A percentile compares a stretch with the other conserved stretches of the same genome.
Evolutionary conservation across 2,797 vertebrate species (phyloP).

Genomic region (Tiaroga cobitis): DNA sequence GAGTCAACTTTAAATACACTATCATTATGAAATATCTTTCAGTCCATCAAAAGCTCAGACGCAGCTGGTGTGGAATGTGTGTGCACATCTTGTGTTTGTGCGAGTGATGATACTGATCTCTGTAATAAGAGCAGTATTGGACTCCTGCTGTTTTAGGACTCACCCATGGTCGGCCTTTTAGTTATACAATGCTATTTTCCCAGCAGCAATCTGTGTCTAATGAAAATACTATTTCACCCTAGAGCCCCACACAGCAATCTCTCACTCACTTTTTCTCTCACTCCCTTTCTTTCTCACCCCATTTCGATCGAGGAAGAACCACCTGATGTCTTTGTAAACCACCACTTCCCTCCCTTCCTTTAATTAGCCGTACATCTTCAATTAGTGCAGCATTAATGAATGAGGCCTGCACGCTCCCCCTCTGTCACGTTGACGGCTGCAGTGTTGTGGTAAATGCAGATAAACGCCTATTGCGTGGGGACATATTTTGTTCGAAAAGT

Average conservation of each 20-base stretch:
- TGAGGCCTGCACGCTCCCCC: constrained; percentile 82
- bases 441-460: constrained; percentile 82
- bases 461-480: constrained; percentile 79
- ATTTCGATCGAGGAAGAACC: constrained; percentile 26
- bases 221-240: constrained; percentile 58
- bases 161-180: constrained; percentile 54
- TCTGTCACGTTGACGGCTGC: constrained; percentile 74
- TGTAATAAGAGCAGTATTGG: constrained; percentile 57
- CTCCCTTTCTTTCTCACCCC: constrained; percentile 9
- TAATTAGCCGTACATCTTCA: constrained; percentile 85
- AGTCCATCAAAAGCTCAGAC: constrained; percentile 25
- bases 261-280: constrained; percentile 15
- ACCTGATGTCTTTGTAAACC: constrained; percentile 32
- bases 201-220: constrained; percentile 56
- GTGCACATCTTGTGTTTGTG: constrained; percentile 15
- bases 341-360: constrained; percentile 51
- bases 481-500: constrained; percentile 12
- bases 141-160: constrained; percentile 57
- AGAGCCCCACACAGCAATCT: constrained; percentile 38
- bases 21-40: constrained; percentile 45
- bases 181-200: constrained; percentile 52
- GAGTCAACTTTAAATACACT: constrained; percentile 39
- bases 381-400: constrained; percentile 88
- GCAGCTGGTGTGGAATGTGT: constrained; percentile 9
- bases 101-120: constrained; percentile 42